Percentiles rank a stretch among this genome's conserved stretches.
Evolutionary conservation across 2,888 invertebrate species (phyloP).

Genomic region (Amphimallon solstitiale): DNA sequence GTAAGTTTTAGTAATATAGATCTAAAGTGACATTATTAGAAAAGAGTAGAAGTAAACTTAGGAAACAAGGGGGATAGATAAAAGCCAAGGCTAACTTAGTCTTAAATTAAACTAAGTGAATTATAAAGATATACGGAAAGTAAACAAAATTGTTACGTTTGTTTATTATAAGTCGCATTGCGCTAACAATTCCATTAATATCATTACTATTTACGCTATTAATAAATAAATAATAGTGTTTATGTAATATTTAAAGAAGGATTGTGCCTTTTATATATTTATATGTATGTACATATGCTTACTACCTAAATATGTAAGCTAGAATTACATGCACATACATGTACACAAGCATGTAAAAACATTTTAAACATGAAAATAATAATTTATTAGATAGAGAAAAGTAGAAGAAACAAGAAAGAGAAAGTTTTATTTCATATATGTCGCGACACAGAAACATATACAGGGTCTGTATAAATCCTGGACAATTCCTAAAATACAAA

Average conservation of each 20-base stretch:
- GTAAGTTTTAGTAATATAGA: background rate
- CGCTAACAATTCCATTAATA: constrained; percentile 27
- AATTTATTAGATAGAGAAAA: too few relatives aligned
- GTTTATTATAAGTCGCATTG: constrained; percentile 15
- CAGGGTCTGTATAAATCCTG: too few relatives aligned
- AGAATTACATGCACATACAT: background rate
- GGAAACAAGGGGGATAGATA: constrained; percentile 22
- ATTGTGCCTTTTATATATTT: constrained; percentile 9
- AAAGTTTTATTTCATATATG: too few relatives aligned
- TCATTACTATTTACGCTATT: constrained; percentile 24
- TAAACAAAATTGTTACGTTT: constrained; percentile 25
- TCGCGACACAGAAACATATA: too few relatives aligned
- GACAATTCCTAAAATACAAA: too few relatives aligned
- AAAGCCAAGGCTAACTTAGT: constrained; percentile 21
- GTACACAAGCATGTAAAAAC: too few relatives aligned
- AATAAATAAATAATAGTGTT: constrained; percentile 29
- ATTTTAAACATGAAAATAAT: too few relatives aligned
- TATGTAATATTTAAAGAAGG: constrained; percentile 26
- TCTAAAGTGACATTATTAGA: background rate
- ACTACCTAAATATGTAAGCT: background rate
- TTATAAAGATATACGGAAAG: constrained; percentile 29
- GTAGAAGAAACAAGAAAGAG: too few relatives aligned
- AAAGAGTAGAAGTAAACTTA: background rate
- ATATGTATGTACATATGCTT: background rate
- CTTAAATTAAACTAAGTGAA: constrained; percentile 31